Evolutionary conservation across 92 coral and sea anemone genomes (phyloP).

Genomic region (Virgularia gustaviana): DNA sequence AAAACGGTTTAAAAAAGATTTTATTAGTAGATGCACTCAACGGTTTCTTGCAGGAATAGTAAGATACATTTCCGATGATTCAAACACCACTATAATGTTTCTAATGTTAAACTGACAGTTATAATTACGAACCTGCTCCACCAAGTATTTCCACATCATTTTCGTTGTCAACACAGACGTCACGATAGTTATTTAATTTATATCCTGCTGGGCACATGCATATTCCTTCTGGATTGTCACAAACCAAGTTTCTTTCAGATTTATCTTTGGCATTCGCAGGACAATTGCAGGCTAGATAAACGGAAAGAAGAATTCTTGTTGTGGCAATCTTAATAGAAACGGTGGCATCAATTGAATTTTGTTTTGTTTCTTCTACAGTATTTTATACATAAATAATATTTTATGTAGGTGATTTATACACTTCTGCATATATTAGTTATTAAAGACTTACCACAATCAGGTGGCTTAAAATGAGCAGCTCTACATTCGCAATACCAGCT

Average conservation of each 20-base stretch:
- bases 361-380: no score
- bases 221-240: constrained; percentile 28
- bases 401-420: no score
- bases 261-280: constrained; percentile 16
- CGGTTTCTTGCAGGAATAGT: no score
- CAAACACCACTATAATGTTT: no score
- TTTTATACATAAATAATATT: no score
- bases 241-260: constrained; percentile 16
- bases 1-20: no score
- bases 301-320: neutral
- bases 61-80: no score
- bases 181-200: constrained; percentile 1
- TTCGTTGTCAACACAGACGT: constrained; percentile 16
- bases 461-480: constrained; percentile 15
- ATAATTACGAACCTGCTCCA: no score
- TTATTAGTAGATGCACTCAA: no score
- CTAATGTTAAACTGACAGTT: no score
- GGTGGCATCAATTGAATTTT: neutral
- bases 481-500: constrained; percentile 29
- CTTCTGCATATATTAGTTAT: no score
- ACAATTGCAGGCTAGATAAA: constrained; percentile 20
- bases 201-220: constrained; percentile 24
- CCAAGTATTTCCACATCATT: no score
- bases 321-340: neutral
- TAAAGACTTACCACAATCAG: constrained; percentile 38